Evolutionary conservation across 2,113 vertebrate species (phyloP).

Genomic region (Phocoena sinus): DNA sequence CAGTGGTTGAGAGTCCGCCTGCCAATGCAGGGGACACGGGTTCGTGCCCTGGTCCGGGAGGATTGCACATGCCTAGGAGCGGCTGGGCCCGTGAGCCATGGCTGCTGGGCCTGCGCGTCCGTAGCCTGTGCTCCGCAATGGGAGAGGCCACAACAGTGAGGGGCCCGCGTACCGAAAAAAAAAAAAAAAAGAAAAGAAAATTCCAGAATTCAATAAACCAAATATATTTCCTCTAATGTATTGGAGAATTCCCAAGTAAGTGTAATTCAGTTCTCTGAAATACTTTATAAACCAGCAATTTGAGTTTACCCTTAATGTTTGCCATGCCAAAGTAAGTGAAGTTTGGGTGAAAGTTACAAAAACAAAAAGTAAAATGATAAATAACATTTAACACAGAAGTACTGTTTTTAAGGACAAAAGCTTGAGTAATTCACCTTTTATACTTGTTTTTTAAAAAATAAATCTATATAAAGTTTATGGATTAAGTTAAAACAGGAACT

Average conservation of each 20-base stretch:
- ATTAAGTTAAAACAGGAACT: background rate
- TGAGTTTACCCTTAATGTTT: constrained; percentile 24
- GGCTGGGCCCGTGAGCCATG: too few species aligned
- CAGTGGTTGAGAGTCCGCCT: too few species aligned
- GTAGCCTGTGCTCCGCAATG: too few species aligned
- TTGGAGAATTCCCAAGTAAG: background rate
- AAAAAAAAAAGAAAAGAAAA: background rate
- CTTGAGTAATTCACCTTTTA: background rate
- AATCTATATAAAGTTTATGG: background rate
- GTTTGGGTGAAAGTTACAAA: background rate
- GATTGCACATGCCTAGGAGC: too few species aligned
- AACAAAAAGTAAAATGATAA: background rate
- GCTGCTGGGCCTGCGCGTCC: too few species aligned
- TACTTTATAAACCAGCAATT: background rate
- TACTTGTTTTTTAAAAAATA: background rate
- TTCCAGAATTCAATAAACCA: background rate
- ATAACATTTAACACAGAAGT: background rate
- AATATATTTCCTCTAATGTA: background rate
- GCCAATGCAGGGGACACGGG: too few species aligned
- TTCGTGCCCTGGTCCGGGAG: too few species aligned
- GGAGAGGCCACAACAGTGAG: too few species aligned
- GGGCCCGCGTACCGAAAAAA: too few species aligned
- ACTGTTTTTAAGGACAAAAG: background rate
- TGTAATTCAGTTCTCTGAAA: background rate
- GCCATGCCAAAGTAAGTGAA: background rate